A percentile compares a stretch with the other conserved stretches of the same genome.
Evolutionary conservation across 2,113 vertebrate genomes (phyloP).

Genomic region (Anarrhichthys ocellatus): DNA sequence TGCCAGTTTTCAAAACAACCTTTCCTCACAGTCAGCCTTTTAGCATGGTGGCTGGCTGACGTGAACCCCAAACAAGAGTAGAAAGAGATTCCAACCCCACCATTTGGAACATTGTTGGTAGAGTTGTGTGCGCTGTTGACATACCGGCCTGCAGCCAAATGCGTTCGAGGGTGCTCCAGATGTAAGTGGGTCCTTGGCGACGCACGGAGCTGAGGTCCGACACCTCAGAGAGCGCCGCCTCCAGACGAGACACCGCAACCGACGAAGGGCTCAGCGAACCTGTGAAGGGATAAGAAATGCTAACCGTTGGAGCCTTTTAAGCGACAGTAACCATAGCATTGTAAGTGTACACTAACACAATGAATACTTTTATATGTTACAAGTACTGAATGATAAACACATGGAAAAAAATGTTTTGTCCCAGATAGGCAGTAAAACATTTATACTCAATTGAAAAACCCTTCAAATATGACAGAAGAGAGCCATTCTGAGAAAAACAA

Average conservation of each 20-base stretch:
- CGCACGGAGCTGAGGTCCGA: conserved; percentile 87
- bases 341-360: not conserved
- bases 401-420: not conserved
- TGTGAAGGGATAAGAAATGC: conserved; percentile 57
- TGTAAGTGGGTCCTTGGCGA: conserved; percentile 91
- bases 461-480: not conserved
- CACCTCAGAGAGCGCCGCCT: conserved; percentile 94
- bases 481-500: not conserved
- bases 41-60: not conserved
- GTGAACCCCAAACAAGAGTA: not conserved
- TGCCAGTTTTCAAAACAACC: not conserved
- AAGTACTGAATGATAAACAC: not conserved
- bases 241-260: conserved; percentile 91
- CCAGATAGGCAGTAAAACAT: not conserved
- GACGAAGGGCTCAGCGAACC: conserved; percentile 91
- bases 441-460: not conserved
- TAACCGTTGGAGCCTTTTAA: not conserved
- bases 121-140: conserved; percentile 43
- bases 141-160: conserved; percentile 98
- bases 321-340: not conserved
- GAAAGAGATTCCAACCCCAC: not conserved
- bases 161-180: conserved; percentile 93
- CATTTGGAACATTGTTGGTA: not conserved
- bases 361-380: not conserved
- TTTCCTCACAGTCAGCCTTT: not conserved